A percentile compares a stretch with the other conserved stretches of the same genome.
Conservation (phyloP, 1,140 invertebrate genomes). For the Scaptodrosophila lebanonensis region DNA sequence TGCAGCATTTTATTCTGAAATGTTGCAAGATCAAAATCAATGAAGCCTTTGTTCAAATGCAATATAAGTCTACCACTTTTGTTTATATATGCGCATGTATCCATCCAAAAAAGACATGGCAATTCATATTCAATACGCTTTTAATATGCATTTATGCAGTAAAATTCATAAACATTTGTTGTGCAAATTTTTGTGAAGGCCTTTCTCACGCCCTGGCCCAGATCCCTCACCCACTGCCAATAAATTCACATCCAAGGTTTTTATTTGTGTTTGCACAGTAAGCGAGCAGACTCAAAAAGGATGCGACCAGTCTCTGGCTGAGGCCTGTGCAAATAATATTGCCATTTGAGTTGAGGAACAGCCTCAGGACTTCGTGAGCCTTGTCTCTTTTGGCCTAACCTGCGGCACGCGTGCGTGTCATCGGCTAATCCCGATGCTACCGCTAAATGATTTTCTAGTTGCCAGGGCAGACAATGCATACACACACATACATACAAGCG, state of each 20-base stretch:
- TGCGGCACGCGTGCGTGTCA: slow-evolving; percentile 62
- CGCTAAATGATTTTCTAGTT: slow-evolving; percentile 61
- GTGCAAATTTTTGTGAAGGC: slow-evolving; percentile 58
- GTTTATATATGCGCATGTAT: slow-evolving; percentile 59
- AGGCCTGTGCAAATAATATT: slow-evolving; percentile 70
- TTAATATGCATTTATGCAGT: slow-evolving; percentile 62
- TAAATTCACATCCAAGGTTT: slow-evolving; percentile 76
- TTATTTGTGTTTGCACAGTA: slow-evolving; percentile 74
- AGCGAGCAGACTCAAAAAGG: slow-evolving; percentile 59
- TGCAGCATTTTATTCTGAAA: no score
- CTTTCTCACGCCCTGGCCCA: slow-evolving; percentile 55
- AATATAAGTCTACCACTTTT: slow-evolving; percentile 21
- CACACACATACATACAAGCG: slow-evolving; percentile 12
- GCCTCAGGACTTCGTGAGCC: slow-evolving; percentile 42
- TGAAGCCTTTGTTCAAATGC: no score
- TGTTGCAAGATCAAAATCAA: no score
- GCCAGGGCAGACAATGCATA: slow-evolving; percentile 50
- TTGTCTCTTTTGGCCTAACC: slow-evolving; percentile 29
- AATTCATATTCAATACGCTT: slow-evolving; percentile 54
- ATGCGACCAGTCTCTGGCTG: slow-evolving; percentile 36
- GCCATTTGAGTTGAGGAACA: slow-evolving; percentile 70
- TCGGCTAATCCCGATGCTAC: slow-evolving; percentile 66
- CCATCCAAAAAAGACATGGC: slow-evolving; percentile 28
- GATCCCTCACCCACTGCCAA: slow-evolving; percentile 41
- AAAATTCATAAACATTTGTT: slow-evolving; percentile 74